phyloP scores from a whole-genome alignment of 1,140 invertebrate genomes.

The Panagrolaimus sp. region DNA sequence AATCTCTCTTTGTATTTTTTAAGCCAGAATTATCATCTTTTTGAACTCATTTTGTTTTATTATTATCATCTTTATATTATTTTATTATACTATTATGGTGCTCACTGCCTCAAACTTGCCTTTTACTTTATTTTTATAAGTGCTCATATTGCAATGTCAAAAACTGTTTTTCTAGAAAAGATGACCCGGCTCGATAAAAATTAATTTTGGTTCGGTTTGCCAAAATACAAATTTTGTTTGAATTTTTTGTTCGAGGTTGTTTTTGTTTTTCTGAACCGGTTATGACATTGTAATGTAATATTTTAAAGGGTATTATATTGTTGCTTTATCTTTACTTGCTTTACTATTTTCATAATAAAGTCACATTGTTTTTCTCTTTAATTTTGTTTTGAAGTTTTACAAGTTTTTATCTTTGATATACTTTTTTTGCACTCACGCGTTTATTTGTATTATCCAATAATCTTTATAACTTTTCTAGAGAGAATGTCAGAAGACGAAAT shows the following conservation, averaged over 20 bases:
- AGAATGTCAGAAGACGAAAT: conserved; percentile 1
- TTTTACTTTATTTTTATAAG: no score
- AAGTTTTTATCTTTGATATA: conserved; percentile 2
- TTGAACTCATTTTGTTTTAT: conserved; percentile 18
- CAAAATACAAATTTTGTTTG: no score
- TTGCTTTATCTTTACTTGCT: conserved; percentile 3
- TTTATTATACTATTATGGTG: conserved; percentile 2
- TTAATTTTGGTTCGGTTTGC: no score
- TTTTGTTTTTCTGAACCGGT: no score
- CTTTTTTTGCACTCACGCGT: background rate
- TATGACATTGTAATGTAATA: no score
- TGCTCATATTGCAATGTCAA: no score
- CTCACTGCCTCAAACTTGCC: no score
- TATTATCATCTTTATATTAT: background rate
- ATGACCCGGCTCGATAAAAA: no score
- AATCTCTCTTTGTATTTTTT: background rate
- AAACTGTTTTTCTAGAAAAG: no score
- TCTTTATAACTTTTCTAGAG: background rate
- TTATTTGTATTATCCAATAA: background rate
- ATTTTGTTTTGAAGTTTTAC: background rate
- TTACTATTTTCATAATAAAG: background rate
- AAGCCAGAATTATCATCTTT: background rate
- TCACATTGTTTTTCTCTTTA: no score
- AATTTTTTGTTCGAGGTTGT: no score
- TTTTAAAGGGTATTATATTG: background rate